A percentile compares a stretch with the other conserved stretches of the same genome.
These are phyloP conservation scores for Subacronicta megacephala DNA, from an alignment of 2,888 invertebrate genomes.

Conservation along the genomic window DNA sequence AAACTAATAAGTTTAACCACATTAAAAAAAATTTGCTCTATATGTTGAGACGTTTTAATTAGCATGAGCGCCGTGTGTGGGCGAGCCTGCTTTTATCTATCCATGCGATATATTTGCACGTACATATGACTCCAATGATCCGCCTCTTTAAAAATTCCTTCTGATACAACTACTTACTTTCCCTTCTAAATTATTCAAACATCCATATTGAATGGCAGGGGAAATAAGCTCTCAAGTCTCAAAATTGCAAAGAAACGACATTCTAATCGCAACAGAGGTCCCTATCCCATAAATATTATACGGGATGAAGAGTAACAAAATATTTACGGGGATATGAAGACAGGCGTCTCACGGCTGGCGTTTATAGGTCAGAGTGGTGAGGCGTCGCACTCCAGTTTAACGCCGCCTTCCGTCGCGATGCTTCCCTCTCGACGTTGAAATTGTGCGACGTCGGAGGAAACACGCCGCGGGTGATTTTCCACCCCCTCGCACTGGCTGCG, in stretches of 20 bases:
- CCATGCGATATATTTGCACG: slow-evolving; percentile 46
- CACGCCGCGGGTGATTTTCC: slow-evolving; percentile 77
- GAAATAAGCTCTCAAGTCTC: slow-evolving; percentile 73
- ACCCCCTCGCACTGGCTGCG: slow-evolving; percentile 68
- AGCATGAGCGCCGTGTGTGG: slow-evolving; percentile 71
- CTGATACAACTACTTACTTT: slow-evolving; percentile 61
- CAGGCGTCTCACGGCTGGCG: slow-evolving; percentile 57
- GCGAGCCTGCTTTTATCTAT: slow-evolving; percentile 54
- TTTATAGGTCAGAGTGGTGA: slow-evolving; percentile 81
- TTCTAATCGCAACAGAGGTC: slow-evolving; percentile 80
- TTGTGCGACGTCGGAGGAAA: slow-evolving; percentile 64
- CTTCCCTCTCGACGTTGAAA: slow-evolving; percentile 66
- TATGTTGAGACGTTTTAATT: slow-evolving; percentile 65
- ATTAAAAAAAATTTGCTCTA: slow-evolving; percentile 63
- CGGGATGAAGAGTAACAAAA: slow-evolving; percentile 71
- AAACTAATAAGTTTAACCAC: slow-evolving; percentile 56
- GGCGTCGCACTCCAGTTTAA: slow-evolving; percentile 72
- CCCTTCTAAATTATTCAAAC: slow-evolving; percentile 77
- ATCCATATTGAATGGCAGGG: slow-evolving; percentile 71
- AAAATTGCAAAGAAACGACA: slow-evolving; percentile 77
- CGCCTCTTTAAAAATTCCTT: slow-evolving; percentile 66
- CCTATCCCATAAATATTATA: slow-evolving; percentile 83
- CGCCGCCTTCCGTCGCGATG: slow-evolving; percentile 73
- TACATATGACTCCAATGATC: slow-evolving; percentile 52
- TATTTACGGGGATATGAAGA: slow-evolving; percentile 73